phyloP scores from a whole-genome alignment of 2,888 invertebrate species.

The Clitarchus hookeri region DNA sequence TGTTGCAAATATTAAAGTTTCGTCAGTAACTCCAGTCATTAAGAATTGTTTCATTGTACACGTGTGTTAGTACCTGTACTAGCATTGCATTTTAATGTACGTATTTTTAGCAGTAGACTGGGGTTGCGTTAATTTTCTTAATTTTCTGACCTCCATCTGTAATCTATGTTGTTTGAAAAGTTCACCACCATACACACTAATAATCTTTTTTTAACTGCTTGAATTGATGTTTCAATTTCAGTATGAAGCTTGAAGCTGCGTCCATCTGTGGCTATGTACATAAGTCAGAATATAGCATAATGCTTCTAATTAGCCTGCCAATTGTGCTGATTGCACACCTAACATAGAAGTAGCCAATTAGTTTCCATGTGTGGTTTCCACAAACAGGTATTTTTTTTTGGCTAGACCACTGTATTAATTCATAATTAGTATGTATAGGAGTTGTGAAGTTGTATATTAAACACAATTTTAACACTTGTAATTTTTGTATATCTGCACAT shows the following conservation, averaged over 20 bases:
- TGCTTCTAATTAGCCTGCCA: neutral
- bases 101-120: neutral
- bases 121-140: neutral
- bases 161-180: neutral
- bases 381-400: neutral
- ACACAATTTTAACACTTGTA: neutral
- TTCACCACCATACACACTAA: neutral
- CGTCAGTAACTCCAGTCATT: neutral
- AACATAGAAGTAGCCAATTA: neutral
- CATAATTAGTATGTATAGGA: neutral
- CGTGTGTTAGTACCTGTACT: neutral
- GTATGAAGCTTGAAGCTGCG: neutral
- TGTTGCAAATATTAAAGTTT: neutral
- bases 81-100: neutral
- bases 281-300: neutral
- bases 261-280: neutral
- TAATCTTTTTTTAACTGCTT: neutral
- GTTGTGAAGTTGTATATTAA: neutral
- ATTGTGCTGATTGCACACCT: neutral
- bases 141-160: neutral
- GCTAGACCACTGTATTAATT: neutral
- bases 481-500: neutral
- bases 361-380: neutral
- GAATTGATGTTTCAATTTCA: slow-evolving; percentile 1
- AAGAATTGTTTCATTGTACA: neutral